Percentiles rank a stretch among this genome's conserved stretches.
phyloP scores from a whole-genome alignment of 2,888 invertebrate genomes.

The Pogonocherus hispidulus region DNA sequence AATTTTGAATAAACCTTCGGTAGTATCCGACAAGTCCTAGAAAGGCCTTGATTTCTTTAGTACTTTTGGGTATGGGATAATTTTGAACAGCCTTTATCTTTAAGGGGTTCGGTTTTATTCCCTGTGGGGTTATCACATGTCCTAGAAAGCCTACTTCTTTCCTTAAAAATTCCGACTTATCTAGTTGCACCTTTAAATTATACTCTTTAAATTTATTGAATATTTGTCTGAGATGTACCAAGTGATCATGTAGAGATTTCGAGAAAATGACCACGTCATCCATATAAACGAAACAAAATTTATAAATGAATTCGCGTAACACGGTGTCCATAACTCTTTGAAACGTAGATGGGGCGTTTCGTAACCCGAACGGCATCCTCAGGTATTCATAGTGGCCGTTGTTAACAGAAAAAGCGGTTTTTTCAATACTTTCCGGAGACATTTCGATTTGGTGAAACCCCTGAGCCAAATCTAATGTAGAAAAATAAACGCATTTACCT shows the following conservation, averaged over 20 bases:
- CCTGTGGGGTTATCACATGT: conserved; percentile 58
- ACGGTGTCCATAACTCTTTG: too few relatives aligned
- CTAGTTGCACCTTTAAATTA: conserved; percentile 53
- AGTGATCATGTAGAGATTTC: conserved; percentile 52
- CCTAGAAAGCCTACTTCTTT: conserved; percentile 58
- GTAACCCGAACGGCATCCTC: conserved; percentile 61
- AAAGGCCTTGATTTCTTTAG: conserved; percentile 54
- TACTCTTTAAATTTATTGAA: conserved; percentile 28
- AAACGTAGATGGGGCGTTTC: conserved; percentile 29
- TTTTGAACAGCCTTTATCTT: conserved; percentile 48
- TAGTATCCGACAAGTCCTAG: too few relatives aligned
- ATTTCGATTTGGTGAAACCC: conserved; percentile 45
- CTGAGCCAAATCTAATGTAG: conserved; percentile 6
- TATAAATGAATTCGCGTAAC: background rate
- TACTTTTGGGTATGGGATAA: conserved; percentile 40
- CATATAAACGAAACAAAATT: conserved; percentile 38
- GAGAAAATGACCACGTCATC: conserved; percentile 38
- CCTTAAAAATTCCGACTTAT: conserved; percentile 54
- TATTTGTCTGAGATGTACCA: conserved; percentile 42
- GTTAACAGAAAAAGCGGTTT: conserved; percentile 33
- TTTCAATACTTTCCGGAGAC: conserved; percentile 39
- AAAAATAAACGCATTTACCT: too few relatives aligned
- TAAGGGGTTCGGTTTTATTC: conserved; percentile 58
- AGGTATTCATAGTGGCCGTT: conserved; percentile 34
- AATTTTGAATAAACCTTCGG: too few relatives aligned